Conservation (phyloP, 2,797 vertebrate genomes). For the Poeciliopsis infans region DNA sequence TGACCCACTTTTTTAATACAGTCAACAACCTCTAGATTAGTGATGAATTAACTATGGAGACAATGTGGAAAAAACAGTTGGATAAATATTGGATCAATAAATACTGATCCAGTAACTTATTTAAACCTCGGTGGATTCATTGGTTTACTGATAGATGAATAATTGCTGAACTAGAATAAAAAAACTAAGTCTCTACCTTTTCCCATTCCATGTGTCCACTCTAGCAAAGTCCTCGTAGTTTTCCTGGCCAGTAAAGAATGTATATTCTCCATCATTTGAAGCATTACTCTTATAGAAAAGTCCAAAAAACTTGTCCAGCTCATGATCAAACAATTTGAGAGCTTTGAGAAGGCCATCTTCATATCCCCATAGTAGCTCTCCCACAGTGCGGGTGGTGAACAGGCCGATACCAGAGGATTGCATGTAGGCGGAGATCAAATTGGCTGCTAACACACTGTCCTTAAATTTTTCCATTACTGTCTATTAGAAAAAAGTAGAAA, state of each 20-base stretch:
- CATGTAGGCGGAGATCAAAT: constrained; percentile 69
- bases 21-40: not conserved
- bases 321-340: constrained; percentile 50
- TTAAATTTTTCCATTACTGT: constrained; percentile 76
- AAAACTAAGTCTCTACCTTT: constrained; percentile 78
- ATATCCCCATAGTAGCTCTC: constrained; percentile 94
- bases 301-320: constrained; percentile 85
- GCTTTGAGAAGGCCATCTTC: constrained; percentile 83
- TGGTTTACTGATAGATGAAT: not conserved
- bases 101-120: not conserved
- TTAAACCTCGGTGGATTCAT: not conserved
- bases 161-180: not conserved
- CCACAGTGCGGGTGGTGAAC: constrained; percentile 83
- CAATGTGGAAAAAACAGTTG: not conserved
- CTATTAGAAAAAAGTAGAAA: constrained; percentile 20
- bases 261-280: constrained; percentile 89
- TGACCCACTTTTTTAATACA: not conserved
- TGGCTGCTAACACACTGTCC: fast-evolving
- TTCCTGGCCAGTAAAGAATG: constrained; percentile 87
- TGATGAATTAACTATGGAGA: not conserved
- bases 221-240: constrained; percentile 89
- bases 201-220: constrained; percentile 89
- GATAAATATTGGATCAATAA: not conserved
- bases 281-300: constrained; percentile 92
- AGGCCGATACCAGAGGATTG: constrained; percentile 59